Base-by-base conservation (phyloP, 2,888 invertebrate species). In the Tethea ocularis region DNA sequence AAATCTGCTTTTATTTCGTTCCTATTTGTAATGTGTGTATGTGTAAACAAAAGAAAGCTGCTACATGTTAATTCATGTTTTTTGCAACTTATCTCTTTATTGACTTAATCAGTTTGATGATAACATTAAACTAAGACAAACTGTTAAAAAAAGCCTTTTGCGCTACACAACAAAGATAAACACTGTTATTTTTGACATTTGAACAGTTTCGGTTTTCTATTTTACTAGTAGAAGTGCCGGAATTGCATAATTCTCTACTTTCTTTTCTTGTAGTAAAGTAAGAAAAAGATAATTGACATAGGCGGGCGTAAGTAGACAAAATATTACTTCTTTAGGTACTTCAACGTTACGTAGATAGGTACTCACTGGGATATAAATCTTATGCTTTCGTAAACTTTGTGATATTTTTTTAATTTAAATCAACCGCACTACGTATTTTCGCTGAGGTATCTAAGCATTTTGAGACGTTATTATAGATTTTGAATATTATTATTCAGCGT, bases 401-500 rank as follows among this genome's bases (percentile, higher is more conserved):
- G 26, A 24, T 29, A 29, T 29, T 29, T 29, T 29, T 29, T 29
- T 29, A 4, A 29, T 29, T 29, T 7, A 7, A 29, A 8, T 29
- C 29, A 36, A 36, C 36, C 13, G 13, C 15, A 36, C 36, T 36
- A 15, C 15, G 15, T 2, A 13, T 15, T 15, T 1, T n/a, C n/a
- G n/a, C n/a, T n/a, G n/a, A n/a, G 6, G 17, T 1, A 41, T 6
- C 17, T 41, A 17, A 41, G 1, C 4, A 17, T 6, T n/a, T 17
- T n/a, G 17, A n/a, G 17, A 6, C n/a, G 41, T 17, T 20, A 10
- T 46, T n/a, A 20, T 46, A 46, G 20, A 20, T 46, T 46, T 46
- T 46, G 46, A 46, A 46, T 46, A 46, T 46, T 46, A 46, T 46
- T 36, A 20, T 59, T 26, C 22, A 15, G 55, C 55, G 33, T 58